Conservation (phyloP, 2,888 invertebrate species). For the Loripinus fragilis region DNA sequence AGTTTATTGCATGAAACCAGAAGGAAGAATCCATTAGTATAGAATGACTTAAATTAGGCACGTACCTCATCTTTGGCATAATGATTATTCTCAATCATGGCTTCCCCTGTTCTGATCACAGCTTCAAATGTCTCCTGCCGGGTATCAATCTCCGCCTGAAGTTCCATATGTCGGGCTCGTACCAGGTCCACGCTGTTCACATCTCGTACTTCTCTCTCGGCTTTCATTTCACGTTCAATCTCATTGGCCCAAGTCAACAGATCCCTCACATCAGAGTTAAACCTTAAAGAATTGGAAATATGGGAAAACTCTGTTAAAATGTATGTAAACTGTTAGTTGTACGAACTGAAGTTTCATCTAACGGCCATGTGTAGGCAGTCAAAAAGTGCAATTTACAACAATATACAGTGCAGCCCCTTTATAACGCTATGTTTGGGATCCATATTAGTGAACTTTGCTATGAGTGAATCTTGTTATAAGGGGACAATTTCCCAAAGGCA, state of each 20-base stretch:
- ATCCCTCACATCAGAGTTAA: conserved; percentile 86
- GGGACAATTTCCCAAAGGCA: too few relatives aligned
- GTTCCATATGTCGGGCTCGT: conserved; percentile 99
- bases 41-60: too few relatives aligned
- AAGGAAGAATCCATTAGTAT: too few relatives aligned
- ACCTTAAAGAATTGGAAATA: conserved; percentile 26
- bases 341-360: too few relatives aligned
- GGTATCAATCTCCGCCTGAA: conserved; percentile 99
- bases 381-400: not conserved
- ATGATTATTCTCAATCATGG: conserved; percentile 93
- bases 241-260: conserved; percentile 94
- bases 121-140: conserved; percentile 98
- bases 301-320: too few relatives aligned
- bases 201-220: conserved; percentile 92
- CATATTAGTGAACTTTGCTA: too few relatives aligned
- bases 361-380: not conserved
- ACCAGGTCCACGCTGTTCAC: conserved; percentile 98
- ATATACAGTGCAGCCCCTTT: too few relatives aligned
- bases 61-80: conserved; percentile 87
- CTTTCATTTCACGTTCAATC: conserved; percentile 90
- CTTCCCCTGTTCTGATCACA: conserved; percentile 96
- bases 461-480: too few relatives aligned
- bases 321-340: too few relatives aligned
- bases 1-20: too few relatives aligned
- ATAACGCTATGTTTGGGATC: too few relatives aligned